Evolutionary conservation across 1,140 invertebrate genomes (phyloP).

Genomic region (Drosophila orena): DNA sequence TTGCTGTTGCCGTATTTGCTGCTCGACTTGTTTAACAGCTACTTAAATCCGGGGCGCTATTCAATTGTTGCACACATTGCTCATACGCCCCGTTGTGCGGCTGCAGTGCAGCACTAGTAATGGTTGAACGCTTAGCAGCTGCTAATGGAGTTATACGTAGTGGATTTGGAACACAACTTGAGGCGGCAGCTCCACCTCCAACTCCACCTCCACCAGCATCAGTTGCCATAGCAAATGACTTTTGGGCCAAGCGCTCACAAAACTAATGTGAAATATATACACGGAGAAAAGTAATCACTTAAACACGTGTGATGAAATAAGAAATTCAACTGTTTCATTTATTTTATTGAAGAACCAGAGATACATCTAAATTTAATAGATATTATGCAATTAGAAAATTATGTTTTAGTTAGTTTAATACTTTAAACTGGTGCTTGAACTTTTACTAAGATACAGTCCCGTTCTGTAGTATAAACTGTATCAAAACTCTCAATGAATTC

Average conservation of each 20-base stretch:
- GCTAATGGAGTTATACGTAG: slow-evolving; percentile 55
- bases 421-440: too few relatives aligned
- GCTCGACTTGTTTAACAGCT: slow-evolving; percentile 72
- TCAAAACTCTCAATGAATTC: too few relatives aligned
- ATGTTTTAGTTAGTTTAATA: too few relatives aligned
- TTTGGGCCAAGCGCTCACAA: slow-evolving; percentile 8
- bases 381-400: too few relatives aligned
- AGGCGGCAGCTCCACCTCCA: slow-evolving; percentile 7
- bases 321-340: too few relatives aligned
- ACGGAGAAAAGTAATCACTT: neutral
- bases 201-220: neutral
- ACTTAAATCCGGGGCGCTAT: slow-evolving; percentile 59
- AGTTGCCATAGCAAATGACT: slow-evolving; percentile 37
- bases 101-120: slow-evolving; percentile 11
- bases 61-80: slow-evolving; percentile 67
- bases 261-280: neutral
- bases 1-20: slow-evolving; percentile 20
- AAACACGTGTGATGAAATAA: too few relatives aligned
- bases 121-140: slow-evolving; percentile 38
- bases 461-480: neutral
- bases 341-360: too few relatives aligned
- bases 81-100: slow-evolving; percentile 64
- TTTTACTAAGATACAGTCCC: too few relatives aligned
- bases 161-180: slow-evolving; percentile 28
- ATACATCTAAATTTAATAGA: too few relatives aligned